phyloP scores from a whole-genome alignment of 2,797 vertebrate species.

The Melanotaenia nigrans region DNA sequence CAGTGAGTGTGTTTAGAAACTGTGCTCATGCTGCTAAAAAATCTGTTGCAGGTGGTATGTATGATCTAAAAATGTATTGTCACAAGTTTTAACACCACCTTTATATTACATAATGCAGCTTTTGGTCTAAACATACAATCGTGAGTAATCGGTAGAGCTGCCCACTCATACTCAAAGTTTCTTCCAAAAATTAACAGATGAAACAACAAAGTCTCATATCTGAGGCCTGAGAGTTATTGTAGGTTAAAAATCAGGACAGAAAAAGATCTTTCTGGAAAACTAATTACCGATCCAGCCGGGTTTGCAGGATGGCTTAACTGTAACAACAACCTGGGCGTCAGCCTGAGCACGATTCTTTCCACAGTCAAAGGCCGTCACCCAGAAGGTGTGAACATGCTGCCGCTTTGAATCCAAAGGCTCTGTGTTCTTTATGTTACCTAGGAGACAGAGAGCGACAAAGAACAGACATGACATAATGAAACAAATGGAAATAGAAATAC shows the following conservation, averaged over 20 bases:
- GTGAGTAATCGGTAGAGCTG: constrained; percentile 57
- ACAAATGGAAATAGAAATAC: constrained; percentile 44
- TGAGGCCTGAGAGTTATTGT: neutral
- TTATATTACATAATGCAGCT: constrained; percentile 42
- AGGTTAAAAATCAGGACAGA: constrained; percentile 6
- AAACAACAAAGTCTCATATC: constrained; percentile 8
- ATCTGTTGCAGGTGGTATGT: constrained; percentile 7
- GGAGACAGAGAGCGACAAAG: constrained; percentile 47
- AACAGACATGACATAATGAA: constrained; percentile 36
- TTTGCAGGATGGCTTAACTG: constrained; percentile 98
- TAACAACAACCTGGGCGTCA: constrained; percentile 94
- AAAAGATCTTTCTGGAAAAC: neutral
- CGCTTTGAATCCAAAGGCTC: constrained; percentile 94
- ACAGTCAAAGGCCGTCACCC: constrained; percentile 97
- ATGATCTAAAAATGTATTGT: constrained; percentile 32
- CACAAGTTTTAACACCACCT: constrained; percentile 19
- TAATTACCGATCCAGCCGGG: constrained; percentile 96
- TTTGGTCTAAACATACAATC: constrained; percentile 42
- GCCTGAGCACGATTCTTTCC: constrained; percentile 97
- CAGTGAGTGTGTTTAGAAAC: neutral
- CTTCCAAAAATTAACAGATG: constrained; percentile 15
- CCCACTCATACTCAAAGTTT: constrained; percentile 48
- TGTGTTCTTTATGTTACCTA: constrained; percentile 98
- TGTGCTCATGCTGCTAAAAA: neutral
- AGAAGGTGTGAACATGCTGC: constrained; percentile 92